Evolutionary conservation across 2,888 invertebrate genomes (phyloP).

Genomic region (Morpho achilles): DNA sequence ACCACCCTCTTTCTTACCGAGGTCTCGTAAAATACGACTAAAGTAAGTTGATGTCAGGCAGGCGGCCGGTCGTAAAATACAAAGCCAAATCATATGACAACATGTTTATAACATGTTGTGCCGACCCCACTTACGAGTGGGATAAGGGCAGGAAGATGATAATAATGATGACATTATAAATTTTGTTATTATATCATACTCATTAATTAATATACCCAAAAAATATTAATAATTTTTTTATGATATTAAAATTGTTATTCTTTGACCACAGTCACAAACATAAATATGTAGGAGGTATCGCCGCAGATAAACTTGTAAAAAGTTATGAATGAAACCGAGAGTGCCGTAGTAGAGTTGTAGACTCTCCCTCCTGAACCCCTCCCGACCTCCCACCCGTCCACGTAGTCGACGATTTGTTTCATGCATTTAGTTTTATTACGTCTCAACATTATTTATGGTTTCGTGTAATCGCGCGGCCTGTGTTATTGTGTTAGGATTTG

Average conservation of each 20-base stretch:
- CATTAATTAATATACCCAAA: no score
- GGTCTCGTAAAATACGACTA: no score
- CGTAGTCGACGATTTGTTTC: constrained; percentile 60
- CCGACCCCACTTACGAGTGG: no score
- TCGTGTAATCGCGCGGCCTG: constrained; percentile 34
- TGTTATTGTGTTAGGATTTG: constrained; percentile 20
- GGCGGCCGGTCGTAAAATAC: no score
- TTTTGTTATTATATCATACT: no score
- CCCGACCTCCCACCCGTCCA: constrained; percentile 37
- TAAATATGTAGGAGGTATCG: constrained; percentile 77
- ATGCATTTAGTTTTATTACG: constrained; percentile 74
- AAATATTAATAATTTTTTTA: constrained; percentile 16
- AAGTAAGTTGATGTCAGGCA: no score
- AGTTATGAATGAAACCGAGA: constrained; percentile 80
- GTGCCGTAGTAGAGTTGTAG: constrained; percentile 77
- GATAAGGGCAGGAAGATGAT: no score
- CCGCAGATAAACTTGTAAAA: constrained; percentile 78
- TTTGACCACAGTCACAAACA: constrained; percentile 67
- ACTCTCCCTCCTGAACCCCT: constrained; percentile 36
- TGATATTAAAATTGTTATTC: constrained; percentile 35
- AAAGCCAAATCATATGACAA: no score
- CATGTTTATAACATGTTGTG: no score
- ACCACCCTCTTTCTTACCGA: no score
- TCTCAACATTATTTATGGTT: constrained; percentile 63
- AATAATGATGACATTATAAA: no score